Evolutionary conservation across 1,140 invertebrate genomes (phyloP).

Genomic region (Elysia chlorotica): DNA sequence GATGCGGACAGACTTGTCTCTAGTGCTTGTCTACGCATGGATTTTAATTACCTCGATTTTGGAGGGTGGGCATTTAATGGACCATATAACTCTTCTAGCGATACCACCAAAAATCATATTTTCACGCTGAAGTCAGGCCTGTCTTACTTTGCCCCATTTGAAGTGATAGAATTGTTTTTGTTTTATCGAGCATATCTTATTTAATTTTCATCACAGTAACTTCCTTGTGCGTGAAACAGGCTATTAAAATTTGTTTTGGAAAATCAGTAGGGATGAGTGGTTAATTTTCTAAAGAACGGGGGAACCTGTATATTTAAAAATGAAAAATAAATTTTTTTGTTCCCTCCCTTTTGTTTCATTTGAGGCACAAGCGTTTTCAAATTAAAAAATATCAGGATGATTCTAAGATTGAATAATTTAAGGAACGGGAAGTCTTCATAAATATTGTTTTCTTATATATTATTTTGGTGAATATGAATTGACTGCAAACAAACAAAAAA

Average conservation of each 20-base stretch:
- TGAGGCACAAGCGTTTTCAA: no score
- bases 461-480: no score
- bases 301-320: background rate
- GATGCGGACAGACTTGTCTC: background rate
- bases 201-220: background rate
- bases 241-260: no score
- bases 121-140: background rate
- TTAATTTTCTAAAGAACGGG: background rate
- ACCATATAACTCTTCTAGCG: no score
- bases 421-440: no score
- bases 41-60: no score
- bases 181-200: background rate
- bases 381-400: no score
- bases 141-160: background rate
- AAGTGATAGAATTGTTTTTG: background rate
- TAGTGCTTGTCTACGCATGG: background rate
- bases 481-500: no score
- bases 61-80: no score
- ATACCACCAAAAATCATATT: background rate
- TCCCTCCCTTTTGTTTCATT: slow-evolving; percentile 74
- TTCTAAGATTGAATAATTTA: no score
- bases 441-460: no score
- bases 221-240: background rate
- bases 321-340: background rate
- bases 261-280: background rate